Base-by-base conservation (phyloP, 2,797 vertebrate species). In the Fringilla coelebs region DNA sequence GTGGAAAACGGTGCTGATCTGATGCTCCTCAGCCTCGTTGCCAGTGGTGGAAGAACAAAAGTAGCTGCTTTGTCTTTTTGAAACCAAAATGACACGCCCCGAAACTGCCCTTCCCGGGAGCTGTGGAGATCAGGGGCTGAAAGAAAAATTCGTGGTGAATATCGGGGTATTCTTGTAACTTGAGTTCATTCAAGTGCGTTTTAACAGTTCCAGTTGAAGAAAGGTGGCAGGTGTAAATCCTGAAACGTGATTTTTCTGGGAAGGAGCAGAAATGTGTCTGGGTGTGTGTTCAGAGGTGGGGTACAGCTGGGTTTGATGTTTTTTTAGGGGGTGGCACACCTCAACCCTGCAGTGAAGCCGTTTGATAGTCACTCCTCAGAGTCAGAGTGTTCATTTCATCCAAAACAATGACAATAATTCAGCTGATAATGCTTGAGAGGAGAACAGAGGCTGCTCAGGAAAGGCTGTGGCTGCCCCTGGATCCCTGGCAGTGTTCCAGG, bases 351-450 rank as follows among this genome's bases (percentile, higher is more conserved):
- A 19, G 34, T 5, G 17, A 29, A 46, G 52, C 4, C 41, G 17
- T 54, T 41, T 20, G 20, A 3, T 14, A 14, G 48, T 43, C 31
- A 6, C 31, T 49, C 5, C 17, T 32, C 0, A 0, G 26, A n/a
- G 31, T 46, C n/a, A 29, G 20, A 1, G 5, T 10, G 20, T 13
- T 76, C 45, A 7, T n/a, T 65, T 58, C 3, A 31, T 17, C 25
- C 15, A 5, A 52, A 76, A 5, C 46, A 54, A 28, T 38, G 6
- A 6, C 54, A 65, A 7, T 55, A 63, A 38, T 51, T 13, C 10
- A 51, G 28, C 4, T 84, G n/a, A 3, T 85, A 11, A 46, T 24
- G 63, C 6, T 7, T 11, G 26, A 54, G 51, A 49, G 36, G 41
- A 43, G 49, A 63, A 2, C 13, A n/a, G 40, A 31, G 61, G 17